Base-by-base conservation (phyloP, 2,888 invertebrate species). In the Orthonevra nobilis region DNA sequence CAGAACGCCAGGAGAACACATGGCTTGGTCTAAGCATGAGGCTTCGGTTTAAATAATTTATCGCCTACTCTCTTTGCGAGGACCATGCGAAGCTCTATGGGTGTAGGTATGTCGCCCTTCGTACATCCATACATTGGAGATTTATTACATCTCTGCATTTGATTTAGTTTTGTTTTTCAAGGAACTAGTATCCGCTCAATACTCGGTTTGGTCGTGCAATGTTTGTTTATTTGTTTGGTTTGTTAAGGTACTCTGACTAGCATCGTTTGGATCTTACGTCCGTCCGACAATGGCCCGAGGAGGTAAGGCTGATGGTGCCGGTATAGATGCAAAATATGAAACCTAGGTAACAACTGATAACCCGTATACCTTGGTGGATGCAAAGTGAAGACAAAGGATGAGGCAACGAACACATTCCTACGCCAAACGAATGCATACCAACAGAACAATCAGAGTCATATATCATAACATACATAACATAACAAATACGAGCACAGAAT, bases 111-210 rank as follows among this genome's bases (percentile, higher is more conserved):
- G 69, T 52, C 60, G 17, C 36, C 36, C 61, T 20, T 44, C 26
- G 17, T 61, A 72, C 72, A 73, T 48, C n/a, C n/a, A n/a, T n/a
- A 54, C 56, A 66, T 61, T 28, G 28, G 23, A 79, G 66, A 79
- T 79, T 79, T 79, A 79, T 79, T 73, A 72, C 66, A 48, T 50
- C 36, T 48, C 73, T 79, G 79, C 79, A 79, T 79, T 79, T 79
- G 79, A 79, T 79, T 79, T 79, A 79, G 73, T 61, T 79, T 66
- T 73, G 66, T 68, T 54, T 60, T 20, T 50, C 38, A 50, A 56
- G 54, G 52, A 40, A 52, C 60, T 46, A 60, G 54, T 46, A 38
- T 26, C 17, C 7, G 30, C 54, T 60, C 23, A 12, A 32, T 54
- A 38, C 26, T 44, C n/a, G 46, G 54, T 60, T n/a, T n/a, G 40